These are phyloP conservation scores for Agriopis marginaria DNA, from an alignment of 2,888 invertebrate genomes.

Conservation along the genomic window DNA sequence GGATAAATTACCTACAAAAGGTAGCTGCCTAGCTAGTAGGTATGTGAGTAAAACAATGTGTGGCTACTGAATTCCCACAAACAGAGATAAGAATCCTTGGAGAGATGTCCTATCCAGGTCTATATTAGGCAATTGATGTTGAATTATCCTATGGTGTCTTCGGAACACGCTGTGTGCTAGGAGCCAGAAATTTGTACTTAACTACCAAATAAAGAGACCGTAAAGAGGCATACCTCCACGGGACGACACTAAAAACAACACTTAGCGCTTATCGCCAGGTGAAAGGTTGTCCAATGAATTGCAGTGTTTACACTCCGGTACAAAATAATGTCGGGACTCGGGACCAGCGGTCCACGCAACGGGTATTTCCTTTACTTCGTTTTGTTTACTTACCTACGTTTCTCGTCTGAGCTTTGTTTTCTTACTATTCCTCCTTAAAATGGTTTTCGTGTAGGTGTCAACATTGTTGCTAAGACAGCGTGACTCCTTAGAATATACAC, in stretches of 20 bases:
- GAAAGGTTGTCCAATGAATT: conserved; percentile 76
- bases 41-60: neutral
- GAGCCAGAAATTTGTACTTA: conserved; percentile 35
- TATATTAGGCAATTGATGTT: neutral
- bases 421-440: conserved; percentile 55
- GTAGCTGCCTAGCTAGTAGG: neutral
- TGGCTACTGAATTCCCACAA: neutral
- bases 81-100: neutral
- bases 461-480: conserved; percentile 34
- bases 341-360: conserved; percentile 49
- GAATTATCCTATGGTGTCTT: neutral
- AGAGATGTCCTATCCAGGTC: neutral
- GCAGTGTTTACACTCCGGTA: conserved; percentile 65
- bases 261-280: conserved; percentile 74
- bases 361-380: conserved; percentile 50
- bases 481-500: conserved; percentile 5
- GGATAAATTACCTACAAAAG: conserved; percentile 30
- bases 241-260: conserved; percentile 64
- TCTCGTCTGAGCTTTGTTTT: conserved; percentile 3
- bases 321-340: conserved; percentile 44
- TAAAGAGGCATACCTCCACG: conserved; percentile 54
- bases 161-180: neutral
- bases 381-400: conserved; percentile 56
- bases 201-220: conserved; percentile 39
- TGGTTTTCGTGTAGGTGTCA: conserved; percentile 50